These are phyloP conservation scores for Tichodroma muraria DNA, from an alignment of 2,113 vertebrate species.

Conservation along the genomic window DNA sequence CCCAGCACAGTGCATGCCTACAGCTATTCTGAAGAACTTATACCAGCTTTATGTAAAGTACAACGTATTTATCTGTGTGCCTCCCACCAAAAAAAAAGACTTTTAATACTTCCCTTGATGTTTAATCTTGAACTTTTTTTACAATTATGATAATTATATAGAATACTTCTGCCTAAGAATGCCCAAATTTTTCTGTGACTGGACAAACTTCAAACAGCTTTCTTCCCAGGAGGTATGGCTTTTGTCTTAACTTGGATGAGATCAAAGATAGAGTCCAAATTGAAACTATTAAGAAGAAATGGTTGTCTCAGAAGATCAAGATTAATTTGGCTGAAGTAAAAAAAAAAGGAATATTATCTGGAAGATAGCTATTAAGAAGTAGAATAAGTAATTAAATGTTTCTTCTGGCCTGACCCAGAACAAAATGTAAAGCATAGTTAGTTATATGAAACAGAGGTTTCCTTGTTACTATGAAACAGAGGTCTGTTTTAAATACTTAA, in stretches of 20 bases:
- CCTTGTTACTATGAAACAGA: too few species aligned
- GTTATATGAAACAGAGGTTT: neutral
- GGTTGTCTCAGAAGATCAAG: neutral
- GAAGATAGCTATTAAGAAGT: neutral
- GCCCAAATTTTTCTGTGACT: neutral
- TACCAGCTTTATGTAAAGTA: neutral
- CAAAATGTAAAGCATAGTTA: neutral
- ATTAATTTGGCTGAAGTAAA: neutral
- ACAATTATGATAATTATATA: neutral
- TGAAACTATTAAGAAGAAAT: neutral
- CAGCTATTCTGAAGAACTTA: neutral
- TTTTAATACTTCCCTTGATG: neutral
- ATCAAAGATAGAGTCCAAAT: neutral
- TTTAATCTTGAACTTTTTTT: neutral
- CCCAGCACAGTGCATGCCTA: neutral
- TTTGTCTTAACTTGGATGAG: neutral
- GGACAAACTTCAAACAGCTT: neutral
- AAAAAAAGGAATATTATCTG: neutral
- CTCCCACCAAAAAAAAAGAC: neutral
- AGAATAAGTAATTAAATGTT: neutral
- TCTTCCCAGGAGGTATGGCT: neutral
- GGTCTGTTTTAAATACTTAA: neutral
- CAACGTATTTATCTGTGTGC: rapidly evolving
- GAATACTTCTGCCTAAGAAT: neutral
- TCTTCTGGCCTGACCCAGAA: neutral